These are phyloP conservation scores for Falcunculus frontatus DNA, from an alignment of 2,113 vertebrate species.

Conservation along the genomic window DNA sequence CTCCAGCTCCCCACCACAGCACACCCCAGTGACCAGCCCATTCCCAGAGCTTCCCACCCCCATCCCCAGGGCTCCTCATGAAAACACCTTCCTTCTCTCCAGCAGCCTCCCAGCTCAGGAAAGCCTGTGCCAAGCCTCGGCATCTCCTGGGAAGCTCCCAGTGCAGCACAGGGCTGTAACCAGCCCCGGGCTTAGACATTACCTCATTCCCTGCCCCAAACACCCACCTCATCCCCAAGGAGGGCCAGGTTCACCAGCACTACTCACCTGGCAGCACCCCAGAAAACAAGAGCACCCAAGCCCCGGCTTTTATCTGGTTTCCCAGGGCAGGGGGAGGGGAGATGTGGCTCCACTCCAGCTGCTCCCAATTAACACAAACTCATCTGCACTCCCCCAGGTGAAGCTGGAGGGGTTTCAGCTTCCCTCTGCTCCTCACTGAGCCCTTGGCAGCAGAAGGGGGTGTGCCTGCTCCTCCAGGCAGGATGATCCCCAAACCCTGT, in stretches of 20 bases:
- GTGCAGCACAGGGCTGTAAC: rapidly evolving
- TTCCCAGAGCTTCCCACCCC: background rate
- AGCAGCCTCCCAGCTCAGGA: background rate
- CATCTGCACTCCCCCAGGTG: background rate
- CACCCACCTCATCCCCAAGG: rapidly evolving
- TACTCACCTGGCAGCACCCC: background rate
- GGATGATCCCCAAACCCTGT: background rate
- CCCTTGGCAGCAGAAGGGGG: background rate
- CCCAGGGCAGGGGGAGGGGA: background rate
- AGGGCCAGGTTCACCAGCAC: rapidly evolving
- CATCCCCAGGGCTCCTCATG: background rate
- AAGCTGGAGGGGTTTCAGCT: background rate
- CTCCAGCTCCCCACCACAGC: background rate
- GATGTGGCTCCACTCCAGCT: background rate
- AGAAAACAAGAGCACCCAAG: background rate
- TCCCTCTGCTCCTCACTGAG: background rate
- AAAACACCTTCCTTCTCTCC: background rate
- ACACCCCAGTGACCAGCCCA: rapidly evolving
- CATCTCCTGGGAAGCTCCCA: background rate
- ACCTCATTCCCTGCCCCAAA: background rate
- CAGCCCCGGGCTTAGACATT: rapidly evolving
- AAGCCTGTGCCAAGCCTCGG: background rate
- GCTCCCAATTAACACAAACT: background rate
- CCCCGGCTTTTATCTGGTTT: background rate
- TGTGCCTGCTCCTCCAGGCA: background rate